phyloP scores from a whole-genome alignment of 2,113 vertebrate species.

The Corythoichthys intestinalis region DNA sequence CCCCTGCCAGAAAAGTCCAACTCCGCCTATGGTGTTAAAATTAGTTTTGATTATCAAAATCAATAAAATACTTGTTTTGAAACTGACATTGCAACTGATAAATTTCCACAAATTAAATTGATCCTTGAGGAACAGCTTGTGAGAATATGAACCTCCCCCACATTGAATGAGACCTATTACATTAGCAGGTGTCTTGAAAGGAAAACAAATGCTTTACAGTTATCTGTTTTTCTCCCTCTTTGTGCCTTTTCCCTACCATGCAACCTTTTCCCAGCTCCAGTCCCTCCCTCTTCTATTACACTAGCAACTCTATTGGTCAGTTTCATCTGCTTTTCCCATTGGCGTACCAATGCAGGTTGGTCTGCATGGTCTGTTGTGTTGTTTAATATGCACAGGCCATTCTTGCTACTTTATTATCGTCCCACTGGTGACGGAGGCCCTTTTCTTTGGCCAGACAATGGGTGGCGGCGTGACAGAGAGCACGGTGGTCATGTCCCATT shows the following conservation, averaged over 20 bases:
- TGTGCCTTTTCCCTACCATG: constrained; percentile 30
- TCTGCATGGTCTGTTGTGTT: constrained; percentile 46
- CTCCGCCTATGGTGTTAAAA: no score
- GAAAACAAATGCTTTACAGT: constrained; percentile 37
- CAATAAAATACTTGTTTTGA: neutral
- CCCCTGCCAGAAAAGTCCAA: no score
- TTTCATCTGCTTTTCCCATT: constrained; percentile 40
- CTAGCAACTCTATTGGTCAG: constrained; percentile 23
- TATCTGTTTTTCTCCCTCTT: constrained; percentile 25
- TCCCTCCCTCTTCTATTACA: constrained; percentile 32
- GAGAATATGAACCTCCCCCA: constrained; percentile 3
- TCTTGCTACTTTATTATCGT: constrained; percentile 68
- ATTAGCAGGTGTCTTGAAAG: constrained; percentile 25
- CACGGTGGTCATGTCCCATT: constrained; percentile 75
- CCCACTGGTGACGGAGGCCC: constrained; percentile 62
- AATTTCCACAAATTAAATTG: neutral
- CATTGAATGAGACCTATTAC: constrained; percentile 16
- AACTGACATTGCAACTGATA: neutral
- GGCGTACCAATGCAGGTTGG: constrained; percentile 53
- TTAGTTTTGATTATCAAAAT: no score
- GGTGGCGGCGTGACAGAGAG: constrained; percentile 62
- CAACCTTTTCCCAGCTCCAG: constrained; percentile 24
- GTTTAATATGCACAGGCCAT: constrained; percentile 71
- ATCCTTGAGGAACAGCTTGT: neutral
- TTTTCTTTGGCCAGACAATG: constrained; percentile 73